phyloP scores from a whole-genome alignment of 2,113 vertebrate genomes.

The Hypomesus transpacificus region DNA sequence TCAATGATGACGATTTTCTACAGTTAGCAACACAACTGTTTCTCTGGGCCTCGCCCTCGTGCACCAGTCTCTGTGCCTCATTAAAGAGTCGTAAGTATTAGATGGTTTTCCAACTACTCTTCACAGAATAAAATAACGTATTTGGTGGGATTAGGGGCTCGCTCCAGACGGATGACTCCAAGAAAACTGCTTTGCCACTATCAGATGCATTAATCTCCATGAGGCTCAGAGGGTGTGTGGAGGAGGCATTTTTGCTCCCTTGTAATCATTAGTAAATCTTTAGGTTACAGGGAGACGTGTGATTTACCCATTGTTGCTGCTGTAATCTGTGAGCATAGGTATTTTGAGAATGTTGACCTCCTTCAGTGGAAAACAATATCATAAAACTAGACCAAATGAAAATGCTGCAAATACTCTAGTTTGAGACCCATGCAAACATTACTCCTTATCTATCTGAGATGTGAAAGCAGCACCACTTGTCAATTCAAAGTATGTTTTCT shows the following conservation, averaged over 20 bases:
- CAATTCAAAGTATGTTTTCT: background rate
- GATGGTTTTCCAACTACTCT: constrained; percentile 28
- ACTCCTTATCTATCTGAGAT: no score
- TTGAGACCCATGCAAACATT: no score
- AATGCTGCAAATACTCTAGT: constrained; percentile 11
- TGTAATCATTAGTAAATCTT: constrained; percentile 58
- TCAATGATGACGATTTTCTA: constrained; percentile 42
- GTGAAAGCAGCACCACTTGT: no score
- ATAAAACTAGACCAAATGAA: background rate
- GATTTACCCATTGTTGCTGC: constrained; percentile 28
- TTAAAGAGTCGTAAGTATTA: constrained; percentile 31
- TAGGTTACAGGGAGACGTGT: constrained; percentile 22
- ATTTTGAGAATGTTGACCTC: constrained; percentile 14
- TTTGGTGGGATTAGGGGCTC: constrained; percentile 63
- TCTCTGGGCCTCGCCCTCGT: constrained; percentile 37
- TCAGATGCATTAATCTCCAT: constrained; percentile 65
- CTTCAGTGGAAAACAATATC: background rate
- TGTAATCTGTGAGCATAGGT: constrained; percentile 11
- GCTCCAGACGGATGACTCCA: constrained; percentile 51
- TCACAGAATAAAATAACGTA: constrained; percentile 60
- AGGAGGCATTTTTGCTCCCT: constrained; percentile 39
- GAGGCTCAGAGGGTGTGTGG: constrained; percentile 32
- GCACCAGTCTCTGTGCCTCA: constrained; percentile 26
- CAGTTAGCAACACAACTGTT: constrained; percentile 35
- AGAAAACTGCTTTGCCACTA: constrained; percentile 53